Evolutionary conservation across 2,113 vertebrate species (phyloP).

Genomic region (Prionailurus bengalensis): DNA sequence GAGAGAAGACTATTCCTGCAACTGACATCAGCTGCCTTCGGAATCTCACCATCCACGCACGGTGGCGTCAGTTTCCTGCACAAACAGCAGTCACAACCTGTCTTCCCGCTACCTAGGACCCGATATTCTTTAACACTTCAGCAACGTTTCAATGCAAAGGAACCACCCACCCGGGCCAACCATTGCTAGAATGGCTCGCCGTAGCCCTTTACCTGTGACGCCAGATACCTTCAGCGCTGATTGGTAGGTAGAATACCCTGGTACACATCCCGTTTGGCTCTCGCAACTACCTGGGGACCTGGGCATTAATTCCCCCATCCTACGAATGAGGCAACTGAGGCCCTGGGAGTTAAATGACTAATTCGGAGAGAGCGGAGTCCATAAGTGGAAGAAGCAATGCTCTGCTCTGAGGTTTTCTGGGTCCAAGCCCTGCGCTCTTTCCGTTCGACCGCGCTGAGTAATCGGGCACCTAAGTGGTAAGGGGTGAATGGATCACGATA

Average conservation of each 20-base stretch:
- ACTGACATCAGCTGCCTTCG: not conserved
- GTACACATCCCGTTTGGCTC: not conserved
- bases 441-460: fast-evolving
- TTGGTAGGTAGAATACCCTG: not conserved
- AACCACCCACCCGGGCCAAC: not conserved
- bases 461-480: not conserved
- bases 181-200: not conserved
- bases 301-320: not conserved
- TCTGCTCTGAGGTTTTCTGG: not conserved
- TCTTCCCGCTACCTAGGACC: not conserved
- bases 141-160: not conserved
- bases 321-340: not conserved
- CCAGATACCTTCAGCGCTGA: not conserved
- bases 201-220: fast-evolving
- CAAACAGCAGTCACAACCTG: not conserved
- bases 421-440: not conserved
- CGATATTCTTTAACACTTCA: not conserved
- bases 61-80: not conserved
- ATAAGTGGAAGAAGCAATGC: not conserved
- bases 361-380: not conserved
- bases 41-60: not conserved
- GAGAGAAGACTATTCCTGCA: not conserved
- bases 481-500: not conserved
- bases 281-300: not conserved
- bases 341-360: not conserved